Conservation (phyloP, 2,888 invertebrate genomes). For the Andricus quercusramuli region DNA sequence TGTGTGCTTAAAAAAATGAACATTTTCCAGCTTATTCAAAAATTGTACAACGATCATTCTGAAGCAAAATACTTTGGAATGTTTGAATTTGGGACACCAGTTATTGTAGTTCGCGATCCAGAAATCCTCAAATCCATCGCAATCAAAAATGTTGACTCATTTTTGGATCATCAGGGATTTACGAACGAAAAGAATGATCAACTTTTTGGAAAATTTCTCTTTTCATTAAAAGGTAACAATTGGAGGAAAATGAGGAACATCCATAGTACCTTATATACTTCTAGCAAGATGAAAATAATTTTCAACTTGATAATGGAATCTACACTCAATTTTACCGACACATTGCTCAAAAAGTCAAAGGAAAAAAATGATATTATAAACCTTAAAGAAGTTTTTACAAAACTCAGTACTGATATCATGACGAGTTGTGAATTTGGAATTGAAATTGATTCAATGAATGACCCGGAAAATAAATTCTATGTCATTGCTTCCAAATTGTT, state of each 20-base stretch:
- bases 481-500: background rate
- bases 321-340: too few relatives aligned
- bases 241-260: constrained; percentile 80
- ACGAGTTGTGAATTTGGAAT: constrained; percentile 5
- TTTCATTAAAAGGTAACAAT: constrained; percentile 72
- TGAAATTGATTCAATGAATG: background rate
- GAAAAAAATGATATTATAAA: constrained; percentile 38
- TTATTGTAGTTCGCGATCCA: constrained; percentile 61
- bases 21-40: constrained; percentile 29
- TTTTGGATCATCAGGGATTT: constrained; percentile 54
- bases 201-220: constrained; percentile 55
- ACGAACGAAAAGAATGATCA: constrained; percentile 50
- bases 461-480: background rate
- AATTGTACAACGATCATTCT: constrained; percentile 51
- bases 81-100: constrained; percentile 58
- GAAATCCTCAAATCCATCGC: constrained; percentile 60
- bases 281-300: constrained; percentile 81
- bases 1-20: constrained; percentile 45
- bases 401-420: background rate
- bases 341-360: too few relatives aligned
- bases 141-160: constrained; percentile 64
- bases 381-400: background rate
- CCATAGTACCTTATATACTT: constrained; percentile 81
- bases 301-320: constrained; percentile 77
- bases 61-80: constrained; percentile 62